Evolutionary conservation across 2,113 vertebrate species (phyloP), one percentile per base, ranked within the genome.

Genomic region (Rhinolophus sinicus): DNA sequence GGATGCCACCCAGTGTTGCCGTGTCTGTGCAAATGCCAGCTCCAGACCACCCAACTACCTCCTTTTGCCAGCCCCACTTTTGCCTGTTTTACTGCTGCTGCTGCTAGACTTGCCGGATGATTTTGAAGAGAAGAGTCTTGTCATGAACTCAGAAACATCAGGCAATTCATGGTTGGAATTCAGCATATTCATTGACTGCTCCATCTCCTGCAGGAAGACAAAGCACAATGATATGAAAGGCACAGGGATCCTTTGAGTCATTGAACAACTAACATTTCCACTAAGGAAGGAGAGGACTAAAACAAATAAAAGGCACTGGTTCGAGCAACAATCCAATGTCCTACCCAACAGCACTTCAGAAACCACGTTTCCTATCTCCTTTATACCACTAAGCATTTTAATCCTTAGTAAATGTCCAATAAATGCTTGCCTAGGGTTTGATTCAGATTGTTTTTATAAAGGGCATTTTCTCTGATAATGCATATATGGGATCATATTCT

Each of bases 161-260:
- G 99, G 99, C 62, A 99, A 98, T 96, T 99, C 99, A 0, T 99
- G 99, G 98, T 99, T 99, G 95, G 99, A 99, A 98, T 99, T 99
- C 98, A 99, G 97, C 99, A 99, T 99, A 98, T 99, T 99, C 99
- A 99, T 99, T 77, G 99, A 99, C 97, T 99, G 99, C 93, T 99
- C 99, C 99, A 99, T 99, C 98, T 99, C 99, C 99, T 99, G 98
- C 83, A 96, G 7, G 67, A 83, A 96, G 35, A 95, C 52, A 95
- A 88, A 95, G 62, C 38, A 91, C 16, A 93, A 33, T 11, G 40
- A 44, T 13, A 67, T 38, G 28, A 95, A 78, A 90, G 44, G 16
- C 16, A 56, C 18, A n/a, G 5, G 9, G 40, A 52, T 24, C 28
- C 47, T 90, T 70, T 7, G 16, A 33, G 44, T 77, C 44, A 67